Percentiles rank a stretch among this genome's conserved stretches.
These are phyloP conservation scores for Seira sanloemensis DNA, from an alignment of 2,888 invertebrate genomes.

Conservation along the genomic window DNA sequence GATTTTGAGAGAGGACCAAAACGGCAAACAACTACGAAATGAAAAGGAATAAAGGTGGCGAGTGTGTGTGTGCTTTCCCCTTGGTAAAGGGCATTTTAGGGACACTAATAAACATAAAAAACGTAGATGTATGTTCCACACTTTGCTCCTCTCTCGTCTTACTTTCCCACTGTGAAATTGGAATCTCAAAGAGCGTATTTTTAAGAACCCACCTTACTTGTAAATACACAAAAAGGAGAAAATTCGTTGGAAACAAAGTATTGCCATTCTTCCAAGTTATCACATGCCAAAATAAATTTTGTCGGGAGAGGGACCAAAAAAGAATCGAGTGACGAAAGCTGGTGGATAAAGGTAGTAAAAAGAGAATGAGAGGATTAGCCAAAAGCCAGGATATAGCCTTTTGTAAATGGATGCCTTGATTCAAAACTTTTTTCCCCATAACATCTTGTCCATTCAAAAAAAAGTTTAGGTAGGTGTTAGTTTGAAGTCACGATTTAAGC, in stretches of 20 bases:
- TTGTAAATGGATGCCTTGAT: neutral
- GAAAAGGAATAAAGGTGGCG: slow-evolving; percentile 23
- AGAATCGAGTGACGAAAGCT: neutral
- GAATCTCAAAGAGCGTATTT: too few relatives aligned
- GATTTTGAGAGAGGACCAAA: neutral
- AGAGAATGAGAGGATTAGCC: neutral
- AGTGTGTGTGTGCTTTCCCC: slow-evolving; percentile 49
- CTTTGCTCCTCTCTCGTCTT: neutral
- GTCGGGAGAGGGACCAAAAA: neutral
- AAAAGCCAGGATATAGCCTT: neutral
- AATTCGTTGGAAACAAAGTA: neutral
- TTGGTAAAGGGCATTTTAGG: slow-evolving; percentile 39
- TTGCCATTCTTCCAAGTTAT: neutral
- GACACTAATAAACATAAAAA: slow-evolving; percentile 29
- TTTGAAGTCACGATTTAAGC: neutral
- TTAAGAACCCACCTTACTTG: too few relatives aligned
- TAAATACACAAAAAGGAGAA: too few relatives aligned
- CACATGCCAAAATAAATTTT: neutral
- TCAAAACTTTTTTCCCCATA: neutral
- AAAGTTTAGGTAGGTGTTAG: neutral
- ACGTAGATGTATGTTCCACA: too few relatives aligned
- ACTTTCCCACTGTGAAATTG: neutral
- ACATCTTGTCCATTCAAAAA: neutral
- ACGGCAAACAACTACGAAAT: slow-evolving; percentile 12
- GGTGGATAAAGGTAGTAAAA: neutral